A percentile compares a stretch with the other conserved stretches of the same genome.
phyloP scores from a whole-genome alignment of 2,888 invertebrate species.

The Yponomeuta evonymella region DNA sequence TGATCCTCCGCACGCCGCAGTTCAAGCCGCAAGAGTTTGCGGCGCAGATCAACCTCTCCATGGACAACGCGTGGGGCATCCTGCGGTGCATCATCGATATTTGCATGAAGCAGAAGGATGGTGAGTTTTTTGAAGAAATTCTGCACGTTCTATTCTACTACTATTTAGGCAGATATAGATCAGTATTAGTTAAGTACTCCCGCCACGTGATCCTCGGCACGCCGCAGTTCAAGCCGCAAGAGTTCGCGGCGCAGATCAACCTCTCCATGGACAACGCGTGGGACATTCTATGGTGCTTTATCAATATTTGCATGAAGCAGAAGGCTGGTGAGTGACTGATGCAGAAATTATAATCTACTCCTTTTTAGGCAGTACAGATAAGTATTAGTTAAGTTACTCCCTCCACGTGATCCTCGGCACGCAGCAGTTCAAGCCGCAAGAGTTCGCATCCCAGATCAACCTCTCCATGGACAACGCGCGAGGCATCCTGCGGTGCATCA shows the following conservation, averaged over 20 bases:
- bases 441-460: conserved; percentile 99
- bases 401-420: conserved; percentile 98
- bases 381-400: too few relatives aligned
- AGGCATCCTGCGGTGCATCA: conserved; percentile 97
- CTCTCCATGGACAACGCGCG: conserved; percentile 99
- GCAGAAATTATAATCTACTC: too few relatives aligned
- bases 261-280: conserved; percentile 99
- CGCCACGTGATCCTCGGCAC: conserved; percentile 98
- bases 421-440: conserved; percentile 98
- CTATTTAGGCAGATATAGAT: too few relatives aligned
- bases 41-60: conserved; percentile 97
- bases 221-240: conserved; percentile 98
- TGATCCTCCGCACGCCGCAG: conserved; percentile 97
- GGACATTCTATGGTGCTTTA: conserved; percentile 97
- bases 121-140: conserved; percentile 53
- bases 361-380: too few relatives aligned
- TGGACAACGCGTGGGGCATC: conserved; percentile 99
- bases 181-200: conserved; percentile 63
- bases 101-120: conserved; percentile 97
- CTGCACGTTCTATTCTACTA: too few relatives aligned
- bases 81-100: conserved; percentile 97
- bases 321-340: conserved; percentile 83
- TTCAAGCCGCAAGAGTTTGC: conserved; percentile 99
- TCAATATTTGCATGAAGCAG: conserved; percentile 97
- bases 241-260: conserved; percentile 99